These are phyloP conservation scores for Orchesellides sinensis DNA, from an alignment of 2,888 invertebrate species.

Conservation along the genomic window DNA sequence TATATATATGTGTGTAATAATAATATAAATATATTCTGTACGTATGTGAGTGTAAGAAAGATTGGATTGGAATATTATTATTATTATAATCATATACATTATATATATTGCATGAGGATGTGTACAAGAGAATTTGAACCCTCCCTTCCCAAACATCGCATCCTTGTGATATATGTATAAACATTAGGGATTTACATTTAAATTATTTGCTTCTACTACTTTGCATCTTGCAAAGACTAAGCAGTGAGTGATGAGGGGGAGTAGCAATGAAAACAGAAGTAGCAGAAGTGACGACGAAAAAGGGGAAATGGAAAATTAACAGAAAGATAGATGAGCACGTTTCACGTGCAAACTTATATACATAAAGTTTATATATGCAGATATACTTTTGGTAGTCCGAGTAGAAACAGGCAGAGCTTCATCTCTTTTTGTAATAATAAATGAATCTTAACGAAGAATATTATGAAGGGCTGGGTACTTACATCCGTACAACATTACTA, in stretches of 20 bases:
- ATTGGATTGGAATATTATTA: constrained; percentile 49
- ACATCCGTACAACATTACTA: background rate
- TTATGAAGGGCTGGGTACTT: constrained; percentile 14
- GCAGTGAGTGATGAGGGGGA: constrained; percentile 57
- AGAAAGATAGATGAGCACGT: constrained; percentile 55
- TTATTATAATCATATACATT: constrained; percentile 42
- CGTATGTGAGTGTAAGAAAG: constrained; percentile 21
- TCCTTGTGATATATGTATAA: constrained; percentile 55
- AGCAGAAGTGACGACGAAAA: constrained; percentile 58
- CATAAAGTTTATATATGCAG: constrained; percentile 4
- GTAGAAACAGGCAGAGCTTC: constrained; percentile 23
- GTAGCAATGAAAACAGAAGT: constrained; percentile 24
- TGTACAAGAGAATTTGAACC: constrained; percentile 17
- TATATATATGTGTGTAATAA: constrained; percentile 5
- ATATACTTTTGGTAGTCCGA: no score
- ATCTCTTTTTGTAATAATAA: constrained; percentile 36
- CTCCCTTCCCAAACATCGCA: constrained; percentile 47
- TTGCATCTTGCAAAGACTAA: constrained; percentile 45
- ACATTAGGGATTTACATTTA: constrained; percentile 60
- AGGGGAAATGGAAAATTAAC: constrained; percentile 59
- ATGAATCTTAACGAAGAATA: constrained; percentile 27
- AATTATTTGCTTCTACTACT: constrained; percentile 55
- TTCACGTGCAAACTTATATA: constrained; percentile 52
- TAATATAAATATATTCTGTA: constrained; percentile 31
- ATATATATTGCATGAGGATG: constrained; percentile 3